A percentile compares a stretch with the other conserved stretches of the same genome.
Evolutionary conservation across 1,140 invertebrate species (phyloP).

Genomic region (Panulirus ornatus): DNA sequence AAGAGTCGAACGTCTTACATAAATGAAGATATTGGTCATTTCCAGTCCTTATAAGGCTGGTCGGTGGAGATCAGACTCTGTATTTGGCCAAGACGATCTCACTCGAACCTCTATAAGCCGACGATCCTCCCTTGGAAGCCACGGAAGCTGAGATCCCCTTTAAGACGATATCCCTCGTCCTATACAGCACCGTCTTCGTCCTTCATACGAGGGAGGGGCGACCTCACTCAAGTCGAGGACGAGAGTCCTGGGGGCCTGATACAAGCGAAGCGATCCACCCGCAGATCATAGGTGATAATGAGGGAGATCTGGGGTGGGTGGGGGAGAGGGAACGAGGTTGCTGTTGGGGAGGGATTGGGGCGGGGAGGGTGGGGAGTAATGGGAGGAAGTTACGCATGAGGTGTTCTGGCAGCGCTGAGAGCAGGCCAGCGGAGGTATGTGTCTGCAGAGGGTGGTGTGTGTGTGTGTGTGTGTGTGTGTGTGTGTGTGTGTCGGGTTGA

Average conservation of each 20-base stretch:
- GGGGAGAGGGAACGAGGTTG: background rate
- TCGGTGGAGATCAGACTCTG: background rate
- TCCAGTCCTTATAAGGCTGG: slow-evolving; percentile 7
- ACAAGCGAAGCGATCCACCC: background rate
- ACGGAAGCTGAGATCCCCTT: background rate
- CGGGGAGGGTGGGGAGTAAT: background rate
- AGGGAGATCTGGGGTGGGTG: background rate
- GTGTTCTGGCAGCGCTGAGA: background rate
- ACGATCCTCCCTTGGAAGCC: background rate
- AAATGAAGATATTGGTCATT: background rate
- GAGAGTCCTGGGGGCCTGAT: no score
- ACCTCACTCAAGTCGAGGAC: background rate
- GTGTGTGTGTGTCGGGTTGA: background rate
- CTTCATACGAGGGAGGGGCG: background rate
- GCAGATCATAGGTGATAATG: background rate
- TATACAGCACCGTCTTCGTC: background rate
- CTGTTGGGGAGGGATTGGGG: background rate
- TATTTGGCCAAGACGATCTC: slow-evolving; percentile 1
- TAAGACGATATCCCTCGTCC: background rate
- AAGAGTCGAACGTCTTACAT: no score
- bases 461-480: background rate
- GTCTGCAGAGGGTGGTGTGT: background rate
- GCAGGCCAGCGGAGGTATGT: no score
- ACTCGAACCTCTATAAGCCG: background rate
- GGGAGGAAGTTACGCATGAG: background rate